Base-by-base conservation (phyloP, 2,888 invertebrate genomes). In the Amiota minor region DNA sequence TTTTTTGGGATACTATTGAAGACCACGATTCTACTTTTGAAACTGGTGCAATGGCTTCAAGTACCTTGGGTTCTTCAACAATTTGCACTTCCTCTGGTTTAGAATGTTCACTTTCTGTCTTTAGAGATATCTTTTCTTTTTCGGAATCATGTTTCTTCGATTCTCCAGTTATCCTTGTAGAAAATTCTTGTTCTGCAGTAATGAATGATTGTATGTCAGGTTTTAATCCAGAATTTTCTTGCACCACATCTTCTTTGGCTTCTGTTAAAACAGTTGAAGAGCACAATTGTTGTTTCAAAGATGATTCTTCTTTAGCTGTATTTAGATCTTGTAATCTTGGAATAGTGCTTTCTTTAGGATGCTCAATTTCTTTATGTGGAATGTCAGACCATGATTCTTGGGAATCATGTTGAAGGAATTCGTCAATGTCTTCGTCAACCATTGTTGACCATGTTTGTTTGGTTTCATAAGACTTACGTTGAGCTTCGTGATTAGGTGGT, bases 401-500 rank as follows among this genome's bases (percentile, higher is more conserved):
- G 35, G 35, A 35, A 35, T 35, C 35, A 1, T 35, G 35, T 35
- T 35, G 35, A 35, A 35, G 35, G 35, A 3, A 6, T 35, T 35
- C 35, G 35, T 35, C 49, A 35, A 14, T 35, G 20, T 70, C 61
- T 20, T 61, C 70, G 10, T 61, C 61, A 9, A 70, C 83, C 12
- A 83, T 76, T 6, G 80, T 76, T 8, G 83, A 83, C 82, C 82
- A 83, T 9, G 79, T 74, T 10, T 64, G 14, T 12, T n/a, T 14
- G n/a, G 50, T 8, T 50, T n/a, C 67, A 53, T 14, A 49, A 65
- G n/a, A 10, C n/a, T 49, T 11, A 16, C 4, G 2, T 35, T 35
- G 35, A 35, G 35, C 35, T 35, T 35, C 35, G 35, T 35, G 35
- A 35, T 35, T 8, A 35, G 35, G 35, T 35, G 35, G 35, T 35